Percentiles rank a stretch among this genome's conserved stretches.
These are phyloP conservation scores for Pristionchus arcanus DNA, from an alignment of 2,888 invertebrate species.

Conservation along the genomic window DNA sequence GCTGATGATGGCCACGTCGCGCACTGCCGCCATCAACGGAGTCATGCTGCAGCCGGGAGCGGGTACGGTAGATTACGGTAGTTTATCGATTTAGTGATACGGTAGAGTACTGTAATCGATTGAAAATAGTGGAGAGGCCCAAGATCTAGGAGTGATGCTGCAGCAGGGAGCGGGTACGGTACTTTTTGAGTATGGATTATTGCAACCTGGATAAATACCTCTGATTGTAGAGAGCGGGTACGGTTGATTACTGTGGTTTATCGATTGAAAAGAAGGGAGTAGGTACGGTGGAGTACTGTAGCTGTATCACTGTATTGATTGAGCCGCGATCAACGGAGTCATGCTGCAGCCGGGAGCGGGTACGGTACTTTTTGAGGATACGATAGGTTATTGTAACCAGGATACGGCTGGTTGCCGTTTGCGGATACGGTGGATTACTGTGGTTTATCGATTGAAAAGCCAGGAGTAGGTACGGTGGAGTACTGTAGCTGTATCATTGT, in stretches of 20 bases:
- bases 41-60: not conserved
- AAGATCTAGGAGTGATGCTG: slow-evolving; percentile 18
- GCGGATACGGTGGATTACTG: not conserved
- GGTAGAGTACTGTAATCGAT: no score
- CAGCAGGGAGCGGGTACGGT: not conserved
- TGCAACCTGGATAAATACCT: not conserved
- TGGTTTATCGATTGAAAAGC: not conserved
- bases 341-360: not conserved
- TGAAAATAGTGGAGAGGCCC: no score
- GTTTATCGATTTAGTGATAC: no score
- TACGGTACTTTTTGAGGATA: no score
- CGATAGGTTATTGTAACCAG: no score
- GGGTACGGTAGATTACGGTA: no score
- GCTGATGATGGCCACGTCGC: slow-evolving; percentile 16
- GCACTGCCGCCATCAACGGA: slow-evolving; percentile 7
- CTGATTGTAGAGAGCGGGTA: not conserved
- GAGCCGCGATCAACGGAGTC: not conserved
- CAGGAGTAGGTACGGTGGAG: not conserved
- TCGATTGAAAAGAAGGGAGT: no score
- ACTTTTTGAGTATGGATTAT: not conserved
- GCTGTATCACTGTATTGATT: not conserved
- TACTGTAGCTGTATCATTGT: not conserved
- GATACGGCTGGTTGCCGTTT: not conserved
- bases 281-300: not conserved
- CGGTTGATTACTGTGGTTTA: not conserved